A percentile compares a stretch with the other conserved stretches of the same genome.
phyloP scores from a whole-genome alignment of 1,140 invertebrate genomes.

The Hycleus phaleratus region DNA sequence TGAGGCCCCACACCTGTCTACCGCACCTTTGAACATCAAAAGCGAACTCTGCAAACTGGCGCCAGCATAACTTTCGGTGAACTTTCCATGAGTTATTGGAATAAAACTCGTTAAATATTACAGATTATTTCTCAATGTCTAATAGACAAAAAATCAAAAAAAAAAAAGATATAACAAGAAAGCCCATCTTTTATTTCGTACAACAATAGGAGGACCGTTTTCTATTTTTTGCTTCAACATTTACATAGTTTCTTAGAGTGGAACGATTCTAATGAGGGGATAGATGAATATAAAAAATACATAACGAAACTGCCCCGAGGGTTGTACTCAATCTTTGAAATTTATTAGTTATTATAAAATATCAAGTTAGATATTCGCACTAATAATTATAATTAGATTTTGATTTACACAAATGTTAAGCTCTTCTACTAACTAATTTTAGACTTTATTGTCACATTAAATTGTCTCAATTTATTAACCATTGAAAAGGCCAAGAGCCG shows the following conservation, averaged over 20 bases:
- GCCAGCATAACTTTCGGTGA: slow-evolving; percentile 3
- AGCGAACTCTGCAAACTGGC: slow-evolving; percentile 8
- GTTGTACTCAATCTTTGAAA: too few species aligned
- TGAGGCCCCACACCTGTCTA: slow-evolving; percentile 18
- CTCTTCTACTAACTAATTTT: background rate
- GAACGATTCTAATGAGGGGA: too few species aligned
- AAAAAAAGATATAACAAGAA: too few species aligned
- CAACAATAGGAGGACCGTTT: slow-evolving; percentile 11
- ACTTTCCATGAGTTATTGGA: too few species aligned
- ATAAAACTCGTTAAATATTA: too few species aligned
- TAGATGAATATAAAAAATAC: background rate
- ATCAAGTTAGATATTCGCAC: too few species aligned
- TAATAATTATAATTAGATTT: too few species aligned
- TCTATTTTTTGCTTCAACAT: slow-evolving; percentile 2
- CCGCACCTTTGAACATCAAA: slow-evolving; percentile 13
- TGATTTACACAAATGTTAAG: slow-evolving; percentile 4
- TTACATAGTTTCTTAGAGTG: too few species aligned
- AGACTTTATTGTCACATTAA: slow-evolving; percentile 11
- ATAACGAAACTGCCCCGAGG: background rate
- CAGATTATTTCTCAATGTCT: too few species aligned
- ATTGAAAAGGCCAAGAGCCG: background rate
- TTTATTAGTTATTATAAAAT: too few species aligned
- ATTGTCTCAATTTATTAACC: slow-evolving; percentile 4
- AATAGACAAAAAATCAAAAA: too few species aligned
- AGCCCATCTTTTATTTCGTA: background rate